Conservation (phyloP, 2,113 vertebrate species). For the Rhabdornis inornatus region DNA sequence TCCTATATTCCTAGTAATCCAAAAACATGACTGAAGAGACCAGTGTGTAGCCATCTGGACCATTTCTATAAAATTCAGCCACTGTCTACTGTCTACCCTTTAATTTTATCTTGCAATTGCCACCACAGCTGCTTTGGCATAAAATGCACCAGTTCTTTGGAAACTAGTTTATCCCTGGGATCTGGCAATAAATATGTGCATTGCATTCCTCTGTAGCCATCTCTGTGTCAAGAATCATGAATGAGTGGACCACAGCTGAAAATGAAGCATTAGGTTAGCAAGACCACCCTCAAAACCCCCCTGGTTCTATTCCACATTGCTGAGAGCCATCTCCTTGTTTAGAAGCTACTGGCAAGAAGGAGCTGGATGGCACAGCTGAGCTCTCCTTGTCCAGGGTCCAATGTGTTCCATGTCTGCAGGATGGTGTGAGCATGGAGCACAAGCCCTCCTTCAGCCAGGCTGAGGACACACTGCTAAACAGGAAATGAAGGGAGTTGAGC, state of each 20-base stretch:
- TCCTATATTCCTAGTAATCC: background rate
- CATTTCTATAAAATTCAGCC: background rate
- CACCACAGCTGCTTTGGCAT: background rate
- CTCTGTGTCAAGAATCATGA: background rate
- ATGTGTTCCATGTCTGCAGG: background rate
- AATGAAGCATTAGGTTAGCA: background rate
- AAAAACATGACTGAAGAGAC: background rate
- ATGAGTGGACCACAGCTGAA: background rate
- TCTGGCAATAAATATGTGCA: background rate
- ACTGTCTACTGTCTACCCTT: background rate
- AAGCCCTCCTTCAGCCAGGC: background rate
- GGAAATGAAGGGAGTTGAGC: background rate
- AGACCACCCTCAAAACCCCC: background rate
- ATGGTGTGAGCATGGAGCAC: background rate
- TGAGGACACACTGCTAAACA: background rate
- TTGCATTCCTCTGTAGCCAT: background rate
- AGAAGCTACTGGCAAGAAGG: background rate
- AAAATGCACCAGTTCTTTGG: background rate
- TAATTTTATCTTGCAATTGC: background rate
- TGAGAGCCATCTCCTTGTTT: background rate
- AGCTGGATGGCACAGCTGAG: background rate
- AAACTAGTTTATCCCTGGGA: background rate
- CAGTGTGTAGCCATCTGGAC: background rate
- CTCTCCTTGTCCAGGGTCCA: background rate
- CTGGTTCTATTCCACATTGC: background rate